Base-by-base conservation (phyloP, 2,888 invertebrate genomes). In the Tuberolachnus salignus region DNA sequence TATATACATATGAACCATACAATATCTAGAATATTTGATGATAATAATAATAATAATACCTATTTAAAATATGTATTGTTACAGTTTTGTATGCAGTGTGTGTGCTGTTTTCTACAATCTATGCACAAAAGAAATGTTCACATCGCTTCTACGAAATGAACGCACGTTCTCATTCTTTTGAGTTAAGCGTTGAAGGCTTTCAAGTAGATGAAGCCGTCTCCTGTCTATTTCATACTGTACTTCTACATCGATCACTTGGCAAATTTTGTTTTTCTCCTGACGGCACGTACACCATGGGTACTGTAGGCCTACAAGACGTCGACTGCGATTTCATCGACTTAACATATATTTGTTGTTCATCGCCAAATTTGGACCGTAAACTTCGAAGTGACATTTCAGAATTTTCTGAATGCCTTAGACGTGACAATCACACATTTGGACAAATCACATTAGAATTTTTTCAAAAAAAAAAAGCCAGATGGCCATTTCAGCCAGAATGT, bases 241-340 rank as follows among this genome's bases (percentile, higher is more conserved):
- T 96, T 72, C 95, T 96, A 86, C 94, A 96, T 86, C 91, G 96
- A 81, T 92, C 94, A 81, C 89, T 93, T 83, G 96, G 96, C 81
- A 96, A 96, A 89, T 98, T 97, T 87, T 91, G 92, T 80, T 98
- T 97, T 87, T 57, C 81, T 13, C 92, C 92, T 85, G 97, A 97
- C 86, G 94, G 93, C 84, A 94, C 93, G 86, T 99, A 98, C 87
- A 94, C 96, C 26, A 94, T 98, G 83, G 97, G 98, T 71, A 95
- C 97, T 1, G 91, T 99, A 75, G 97, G 98, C 82, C 94, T 96
- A 85, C 92, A 94, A 83, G 99, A 99, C 86, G 94, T 98, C 53
- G 95, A 97, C 86, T 99, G 98, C 88, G 95, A 98, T 86, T 97
- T 96, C 85, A 93, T 99, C 84, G 98, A 98, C 87, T 92, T 98